Base-by-base conservation (phyloP, 2,797 vertebrate genomes). In the Jordanella pulchra region DNA sequence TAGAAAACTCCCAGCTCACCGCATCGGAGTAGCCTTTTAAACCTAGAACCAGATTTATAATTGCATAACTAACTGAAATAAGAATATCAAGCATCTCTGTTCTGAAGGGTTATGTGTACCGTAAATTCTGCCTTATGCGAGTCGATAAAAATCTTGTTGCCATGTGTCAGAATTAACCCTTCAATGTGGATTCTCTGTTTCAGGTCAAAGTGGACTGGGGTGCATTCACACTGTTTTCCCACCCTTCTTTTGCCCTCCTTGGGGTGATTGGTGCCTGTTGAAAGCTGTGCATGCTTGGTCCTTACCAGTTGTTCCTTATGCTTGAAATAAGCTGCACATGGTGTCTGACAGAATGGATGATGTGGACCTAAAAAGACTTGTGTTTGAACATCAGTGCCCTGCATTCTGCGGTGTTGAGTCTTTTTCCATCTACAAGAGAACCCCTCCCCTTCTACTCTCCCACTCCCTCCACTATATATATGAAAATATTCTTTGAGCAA, bases 331-430 rank as follows among this genome's bases (percentile, higher is more conserved):
- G 55, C 81, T 81, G 76, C 75, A 71, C 65, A 51, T 78, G 60
- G 84, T 84, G 85, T 86, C 76, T 76, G 84, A 81, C 87, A 95
- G 92, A 71, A 95, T 95, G 94, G 95, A 92, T 93, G 89, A 73
- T 86, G 85, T 87, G 86, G 86, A 92, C 83, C 79, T 93, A 80
- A 92, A 86, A 78, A 86, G 80, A 89, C 85, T 88, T 78, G 83
- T 80, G 67, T 88, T 72, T 93, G 81, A 81, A 72, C 76, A 79
- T 90, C 91, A 82, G 56, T 81, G 63, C 76, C 82, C 84, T 84
- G 69, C 78, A 32, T 83, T 84, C 73, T 87, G 87, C 73, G 71
- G 89, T 91, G 87, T 90, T 91, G 84, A 86, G 7, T 87, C 77
- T 74, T 91, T 87, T 78, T 88, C 77, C 18, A 69, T 84, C 87